phyloP scores from a whole-genome alignment of 2,113 vertebrate species.

The Picathartes gymnocephalus region DNA sequence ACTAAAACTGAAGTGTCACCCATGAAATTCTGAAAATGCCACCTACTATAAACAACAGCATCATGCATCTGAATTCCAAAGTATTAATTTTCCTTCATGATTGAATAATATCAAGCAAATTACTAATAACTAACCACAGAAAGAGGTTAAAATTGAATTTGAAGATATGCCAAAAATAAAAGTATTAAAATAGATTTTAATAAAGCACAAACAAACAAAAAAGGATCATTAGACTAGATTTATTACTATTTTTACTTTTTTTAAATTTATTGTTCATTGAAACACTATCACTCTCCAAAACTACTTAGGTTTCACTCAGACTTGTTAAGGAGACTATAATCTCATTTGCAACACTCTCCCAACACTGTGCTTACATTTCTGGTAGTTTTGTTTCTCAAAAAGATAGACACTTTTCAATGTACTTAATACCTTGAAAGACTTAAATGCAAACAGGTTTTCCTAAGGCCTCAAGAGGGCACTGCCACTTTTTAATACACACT shows the following conservation, averaged over 20 bases:
- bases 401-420: not conserved
- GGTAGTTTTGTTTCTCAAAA: not conserved
- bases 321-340: not conserved
- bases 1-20: not conserved
- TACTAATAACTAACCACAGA: not conserved
- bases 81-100: not conserved
- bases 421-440: not conserved
- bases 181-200: not conserved
- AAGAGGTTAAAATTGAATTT: not conserved
- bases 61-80: not conserved
- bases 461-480: conserved; percentile 62
- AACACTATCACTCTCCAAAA: not conserved
- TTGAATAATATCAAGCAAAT: not conserved
- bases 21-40: not conserved
- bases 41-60: not conserved
- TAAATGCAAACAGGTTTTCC: not conserved
- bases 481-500: not conserved
- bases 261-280: not conserved
- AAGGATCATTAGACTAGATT: not conserved
- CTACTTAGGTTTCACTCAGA: not conserved
- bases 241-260: not conserved
- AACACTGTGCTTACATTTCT: not conserved
- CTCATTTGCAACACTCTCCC: not conserved
- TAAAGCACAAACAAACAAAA: not conserved
- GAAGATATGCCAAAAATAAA: not conserved